Percentiles rank a stretch among this genome's conserved stretches.
These are phyloP conservation scores for Arge pagana DNA, from an alignment of 2,888 invertebrate species.

Conservation along the genomic window DNA sequence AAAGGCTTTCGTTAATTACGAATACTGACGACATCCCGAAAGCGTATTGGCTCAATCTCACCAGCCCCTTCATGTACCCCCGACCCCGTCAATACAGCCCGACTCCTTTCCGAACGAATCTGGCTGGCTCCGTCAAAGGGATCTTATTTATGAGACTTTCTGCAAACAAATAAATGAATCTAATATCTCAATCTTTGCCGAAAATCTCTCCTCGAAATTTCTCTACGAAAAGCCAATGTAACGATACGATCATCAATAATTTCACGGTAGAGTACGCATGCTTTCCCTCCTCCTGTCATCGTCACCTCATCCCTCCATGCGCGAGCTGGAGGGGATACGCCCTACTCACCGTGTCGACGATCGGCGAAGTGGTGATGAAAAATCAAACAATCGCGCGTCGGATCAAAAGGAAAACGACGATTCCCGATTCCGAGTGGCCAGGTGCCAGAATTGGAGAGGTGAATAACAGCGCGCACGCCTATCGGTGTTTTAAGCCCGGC, in stretches of 20 bases:
- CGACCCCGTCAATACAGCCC: slow-evolving; percentile 19
- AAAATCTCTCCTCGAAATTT: slow-evolving; percentile 1
- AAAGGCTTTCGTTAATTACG: slow-evolving; percentile 53
- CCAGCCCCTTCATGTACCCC: slow-evolving; percentile 28
- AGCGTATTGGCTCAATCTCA: slow-evolving; percentile 44
- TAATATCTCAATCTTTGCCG: slow-evolving; percentile 42
- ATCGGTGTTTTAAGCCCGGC: slow-evolving; percentile 15
- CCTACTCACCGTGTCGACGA: no score
- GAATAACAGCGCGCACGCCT: background rate
- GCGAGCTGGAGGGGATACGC: no score
- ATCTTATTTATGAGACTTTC: slow-evolving; percentile 58
- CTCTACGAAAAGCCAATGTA: slow-evolving; percentile 5
- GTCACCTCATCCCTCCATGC: no score
- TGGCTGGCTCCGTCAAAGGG: slow-evolving; percentile 47
- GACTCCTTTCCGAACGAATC: slow-evolving; percentile 24
- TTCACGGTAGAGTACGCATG: background rate
- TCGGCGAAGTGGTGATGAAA: no score
- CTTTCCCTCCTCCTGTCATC: no score
- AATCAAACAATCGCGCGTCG: no score
- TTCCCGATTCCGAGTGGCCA: no score
- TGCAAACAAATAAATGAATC: slow-evolving; percentile 57
- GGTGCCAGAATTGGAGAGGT: no score
- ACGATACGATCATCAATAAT: slow-evolving; percentile 6
- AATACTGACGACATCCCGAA: slow-evolving; percentile 48
- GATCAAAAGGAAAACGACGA: no score